Evolutionary conservation across 2,113 vertebrate genomes (phyloP).

Genomic region (Accipiter cooperii): DNA sequence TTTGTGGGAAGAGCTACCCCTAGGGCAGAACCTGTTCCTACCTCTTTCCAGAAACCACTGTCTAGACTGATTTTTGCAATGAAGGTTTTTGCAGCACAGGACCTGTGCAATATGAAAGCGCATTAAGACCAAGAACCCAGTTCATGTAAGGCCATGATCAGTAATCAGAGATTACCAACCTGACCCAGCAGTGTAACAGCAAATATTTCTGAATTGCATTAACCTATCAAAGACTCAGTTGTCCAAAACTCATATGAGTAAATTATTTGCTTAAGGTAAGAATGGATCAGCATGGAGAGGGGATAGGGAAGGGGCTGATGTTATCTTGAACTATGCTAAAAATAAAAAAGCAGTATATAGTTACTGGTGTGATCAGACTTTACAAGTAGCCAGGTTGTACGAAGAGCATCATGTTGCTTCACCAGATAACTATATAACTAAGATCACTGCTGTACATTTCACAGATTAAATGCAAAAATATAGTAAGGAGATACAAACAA

Average conservation of each 20-base stretch:
- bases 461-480: slow-evolving; percentile 23
- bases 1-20: not conserved
- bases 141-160: not conserved
- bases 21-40: not conserved
- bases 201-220: not conserved
- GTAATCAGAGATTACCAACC: not conserved
- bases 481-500: not conserved
- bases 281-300: not conserved
- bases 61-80: not conserved
- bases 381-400: not conserved
- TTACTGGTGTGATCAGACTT: not conserved
- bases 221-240: not conserved
- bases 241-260: not conserved
- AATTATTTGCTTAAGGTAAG: not conserved
- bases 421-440: not conserved
- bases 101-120: not conserved
- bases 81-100: not conserved
- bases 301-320: not conserved
- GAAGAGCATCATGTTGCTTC: not conserved
- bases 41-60: not conserved
- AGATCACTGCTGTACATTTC: not conserved
- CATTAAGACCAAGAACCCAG: not conserved
- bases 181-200: not conserved
- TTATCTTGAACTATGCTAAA: not conserved
- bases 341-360: not conserved